These are phyloP conservation scores for Tethya wilhelma DNA, from an alignment of 37 sponge, comb jelly and placozoan species.

Conservation along the genomic window DNA sequence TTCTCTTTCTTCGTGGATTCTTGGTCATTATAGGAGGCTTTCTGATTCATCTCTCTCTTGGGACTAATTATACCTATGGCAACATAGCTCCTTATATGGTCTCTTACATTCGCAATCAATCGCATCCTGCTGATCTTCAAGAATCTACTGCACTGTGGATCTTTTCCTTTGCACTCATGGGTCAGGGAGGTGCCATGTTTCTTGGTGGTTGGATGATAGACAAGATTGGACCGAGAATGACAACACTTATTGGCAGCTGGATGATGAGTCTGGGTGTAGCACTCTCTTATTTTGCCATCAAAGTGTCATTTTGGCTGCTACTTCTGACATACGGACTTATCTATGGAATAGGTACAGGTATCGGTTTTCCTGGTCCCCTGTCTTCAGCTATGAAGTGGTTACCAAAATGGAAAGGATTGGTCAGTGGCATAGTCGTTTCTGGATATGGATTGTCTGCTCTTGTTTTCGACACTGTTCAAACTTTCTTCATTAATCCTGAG, in stretches of 20 bases:
- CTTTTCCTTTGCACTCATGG: slow-evolving; percentile 44
- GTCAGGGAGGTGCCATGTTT: slow-evolving; percentile 63
- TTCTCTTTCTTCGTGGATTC: slow-evolving; percentile 11
- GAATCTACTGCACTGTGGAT: slow-evolving; percentile 38
- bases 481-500: slow-evolving; percentile 77
- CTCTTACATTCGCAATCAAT: slow-evolving; percentile 72
- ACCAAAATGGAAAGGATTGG: slow-evolving; percentile 80
- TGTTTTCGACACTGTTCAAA: slow-evolving; percentile 65
- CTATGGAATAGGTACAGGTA: slow-evolving; percentile 79
- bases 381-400: slow-evolving; percentile 82
- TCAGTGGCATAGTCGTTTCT: slow-evolving; percentile 76
- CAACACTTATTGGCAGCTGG: slow-evolving; percentile 70
- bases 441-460: slow-evolving; percentile 83
- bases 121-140: slow-evolving; percentile 38
- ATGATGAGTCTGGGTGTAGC: slow-evolving; percentile 54
- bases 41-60: slow-evolving; percentile 78
- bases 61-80: slow-evolving; percentile 74
- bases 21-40: slow-evolving; percentile 62
- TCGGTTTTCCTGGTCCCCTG: slow-evolving; percentile 71
- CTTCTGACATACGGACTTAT: slow-evolving; percentile 80
- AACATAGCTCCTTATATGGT: slow-evolving; percentile 86
- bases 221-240: slow-evolving; percentile 71
- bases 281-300: slow-evolving; percentile 51
- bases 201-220: slow-evolving; percentile 72
- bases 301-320: slow-evolving; percentile 65